Evolutionary conservation across 2,888 invertebrate species (phyloP).

Genomic region (Campoletis raptor): DNA sequence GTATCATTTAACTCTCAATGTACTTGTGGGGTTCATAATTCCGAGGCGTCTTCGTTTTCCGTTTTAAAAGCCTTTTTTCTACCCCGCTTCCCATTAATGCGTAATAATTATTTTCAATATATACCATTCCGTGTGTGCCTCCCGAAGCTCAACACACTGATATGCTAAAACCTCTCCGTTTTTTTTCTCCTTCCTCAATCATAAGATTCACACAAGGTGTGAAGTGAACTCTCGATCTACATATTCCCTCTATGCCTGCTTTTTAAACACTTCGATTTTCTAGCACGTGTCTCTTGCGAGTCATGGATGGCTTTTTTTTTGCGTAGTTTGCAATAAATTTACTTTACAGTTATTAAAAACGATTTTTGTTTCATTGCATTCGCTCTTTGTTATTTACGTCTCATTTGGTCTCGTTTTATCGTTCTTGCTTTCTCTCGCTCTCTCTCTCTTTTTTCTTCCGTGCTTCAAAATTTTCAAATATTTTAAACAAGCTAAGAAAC

Average conservation of each 20-base stretch:
- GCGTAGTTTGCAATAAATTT: background rate
- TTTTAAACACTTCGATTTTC: conserved; percentile 12
- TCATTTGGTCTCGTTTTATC: background rate
- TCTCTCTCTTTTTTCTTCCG: background rate
- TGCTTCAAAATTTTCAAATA: no score
- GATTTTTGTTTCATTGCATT: background rate
- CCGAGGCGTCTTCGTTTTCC: conserved; percentile 15
- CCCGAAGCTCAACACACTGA: conserved; percentile 83
- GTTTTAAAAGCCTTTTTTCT: background rate
- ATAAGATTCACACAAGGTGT: conserved; percentile 23
- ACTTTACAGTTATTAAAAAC: background rate
- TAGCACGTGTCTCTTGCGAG: conserved; percentile 9
- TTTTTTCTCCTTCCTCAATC: conserved; percentile 43
- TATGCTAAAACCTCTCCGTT: conserved; percentile 81
- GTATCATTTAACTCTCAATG: background rate
- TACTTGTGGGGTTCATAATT: background rate
- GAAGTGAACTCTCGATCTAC: background rate
- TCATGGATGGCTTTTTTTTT: conserved; percentile 5
- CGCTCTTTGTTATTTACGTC: background rate
- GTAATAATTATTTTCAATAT: conserved; percentile 70
- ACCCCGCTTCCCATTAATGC: conserved; percentile 55
- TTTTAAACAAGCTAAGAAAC: conserved; percentile 55
- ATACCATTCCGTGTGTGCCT: conserved; percentile 78
- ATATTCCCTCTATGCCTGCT: conserved; percentile 55
- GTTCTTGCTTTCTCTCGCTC: background rate